Base-by-base conservation (phyloP, 2,888 invertebrate species). In the Hypena proboscidalis region DNA sequence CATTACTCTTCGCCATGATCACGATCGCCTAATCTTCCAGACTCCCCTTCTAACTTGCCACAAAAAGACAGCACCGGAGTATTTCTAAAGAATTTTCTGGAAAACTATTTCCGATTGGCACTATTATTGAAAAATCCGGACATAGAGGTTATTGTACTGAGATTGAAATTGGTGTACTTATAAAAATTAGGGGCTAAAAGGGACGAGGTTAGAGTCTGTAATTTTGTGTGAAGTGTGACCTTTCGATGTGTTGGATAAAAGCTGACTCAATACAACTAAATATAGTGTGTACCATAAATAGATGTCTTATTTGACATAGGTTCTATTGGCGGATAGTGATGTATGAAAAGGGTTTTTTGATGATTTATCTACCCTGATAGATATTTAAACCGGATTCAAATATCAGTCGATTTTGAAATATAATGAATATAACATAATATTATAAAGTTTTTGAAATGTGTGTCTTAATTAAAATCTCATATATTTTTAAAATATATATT, bases 1-100 rank as follows among this genome's bases (percentile, higher is more conserved):
- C 82, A 85, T 83, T 88, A 87, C 83, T 85, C 81, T 80, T 74
- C 70, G 71, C 77, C 68, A 74, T 75, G 83, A 85, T 83, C 81
- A 78, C 50, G 82, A 84, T 82, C 82, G 75, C 44, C 57, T 59
- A 59, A 64, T 64, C 33, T 39, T 8, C 27, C 25, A 25, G 66
- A 67, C 36, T 10, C 13, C 11, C 67, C 70, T 76, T 64, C 64
- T 54, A 35, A 38, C 51, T 37, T 26, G 17, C 29, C 35, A 41
- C 62, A 59, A 66, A 63, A 66, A 48, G 62, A 41, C 47, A 58
- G 32, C 40, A 26, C 6, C 32, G 17, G 29, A 40, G 53, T 13
- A 42, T 42, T 48, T 43, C 45, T 44, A 48, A 39, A 35, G 40
- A 61, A 42, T 32, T 46, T 56, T 61, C 29, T 26, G 45, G 14